A percentile compares a stretch with the other conserved stretches of the same genome.
phyloP scores from a whole-genome alignment of 2,888 invertebrate species.

The Noctua janthe region DNA sequence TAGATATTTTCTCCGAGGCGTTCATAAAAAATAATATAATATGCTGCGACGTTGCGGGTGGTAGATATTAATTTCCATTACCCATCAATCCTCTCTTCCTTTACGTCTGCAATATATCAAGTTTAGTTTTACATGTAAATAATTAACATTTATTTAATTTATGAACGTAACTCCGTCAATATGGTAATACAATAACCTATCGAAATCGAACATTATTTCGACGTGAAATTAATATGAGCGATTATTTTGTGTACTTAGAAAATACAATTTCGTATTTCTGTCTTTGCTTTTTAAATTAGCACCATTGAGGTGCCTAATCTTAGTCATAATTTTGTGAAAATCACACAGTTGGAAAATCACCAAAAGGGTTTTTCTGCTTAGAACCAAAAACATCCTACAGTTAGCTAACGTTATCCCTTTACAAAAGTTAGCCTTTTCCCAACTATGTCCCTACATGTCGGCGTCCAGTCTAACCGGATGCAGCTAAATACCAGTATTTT shows the following conservation, averaged over 20 bases:
- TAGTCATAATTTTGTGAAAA: neutral
- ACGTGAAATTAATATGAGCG: neutral
- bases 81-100: neutral
- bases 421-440: neutral
- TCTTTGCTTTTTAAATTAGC: neutral
- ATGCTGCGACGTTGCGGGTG: constrained; percentile 20
- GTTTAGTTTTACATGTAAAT: constrained; percentile 23
- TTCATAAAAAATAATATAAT: constrained; percentile 27
- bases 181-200: neutral
- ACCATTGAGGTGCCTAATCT: neutral
- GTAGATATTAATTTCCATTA: constrained; percentile 24
- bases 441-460: too few species aligned
- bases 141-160: too few species aligned
- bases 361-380: neutral
- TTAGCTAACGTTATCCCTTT: neutral
- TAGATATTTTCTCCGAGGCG: constrained; percentile 20
- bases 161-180: neutral
- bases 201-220: constrained; percentile 3
- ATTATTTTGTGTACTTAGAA: neutral
- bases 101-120: constrained; percentile 34
- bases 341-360: too few species aligned
- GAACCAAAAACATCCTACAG: neutral
- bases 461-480: too few species aligned
- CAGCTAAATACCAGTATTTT: too few species aligned
- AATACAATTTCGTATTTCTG: neutral